Conservation (phyloP, 2,113 vertebrate species). For the Syngnathus scovelli region DNA sequence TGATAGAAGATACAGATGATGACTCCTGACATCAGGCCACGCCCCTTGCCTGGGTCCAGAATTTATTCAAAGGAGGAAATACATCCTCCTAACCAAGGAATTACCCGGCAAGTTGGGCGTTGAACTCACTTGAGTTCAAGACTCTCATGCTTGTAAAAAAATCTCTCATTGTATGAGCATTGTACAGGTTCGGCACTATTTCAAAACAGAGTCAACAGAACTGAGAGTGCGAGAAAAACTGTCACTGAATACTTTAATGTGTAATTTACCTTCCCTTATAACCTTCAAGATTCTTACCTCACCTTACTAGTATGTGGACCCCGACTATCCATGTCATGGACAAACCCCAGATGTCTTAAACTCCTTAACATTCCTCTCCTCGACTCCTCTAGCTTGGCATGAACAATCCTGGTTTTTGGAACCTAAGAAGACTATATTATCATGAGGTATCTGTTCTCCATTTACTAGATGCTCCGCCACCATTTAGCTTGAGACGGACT, state of each 20-base stretch:
- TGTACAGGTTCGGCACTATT: constrained; percentile 15
- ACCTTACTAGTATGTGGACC: constrained; percentile 8
- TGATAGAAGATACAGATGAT: constrained; percentile 96
- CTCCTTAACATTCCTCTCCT: constrained; percentile 23
- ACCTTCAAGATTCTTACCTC: constrained; percentile 13
- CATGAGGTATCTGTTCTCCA: constrained; percentile 11
- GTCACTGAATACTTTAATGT: constrained; percentile 9
- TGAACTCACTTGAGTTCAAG: constrained; percentile 23
- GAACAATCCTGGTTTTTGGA: constrained; percentile 27
- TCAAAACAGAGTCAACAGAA: constrained; percentile 16
- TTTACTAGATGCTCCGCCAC: constrained; percentile 23
- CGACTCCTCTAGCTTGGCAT: constrained; percentile 30
- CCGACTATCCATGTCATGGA: background rate
- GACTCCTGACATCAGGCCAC: constrained; percentile 88
- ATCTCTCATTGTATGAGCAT: constrained; percentile 18
- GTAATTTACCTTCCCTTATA: constrained; percentile 11
- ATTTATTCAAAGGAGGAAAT: constrained; percentile 65
- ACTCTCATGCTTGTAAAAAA: constrained; percentile 12
- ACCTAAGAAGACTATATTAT: constrained; percentile 3
- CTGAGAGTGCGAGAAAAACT: constrained; percentile 3
- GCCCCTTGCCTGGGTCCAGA: constrained; percentile 64
- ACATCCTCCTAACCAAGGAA: constrained; percentile 52
- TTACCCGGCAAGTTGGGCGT: constrained; percentile 56
- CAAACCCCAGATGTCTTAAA: constrained; percentile 1
- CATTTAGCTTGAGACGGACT: constrained; percentile 3